These are phyloP conservation scores for Rattus rattus DNA, from an alignment of 2,113 vertebrate genomes.

Conservation along the genomic window DNA sequence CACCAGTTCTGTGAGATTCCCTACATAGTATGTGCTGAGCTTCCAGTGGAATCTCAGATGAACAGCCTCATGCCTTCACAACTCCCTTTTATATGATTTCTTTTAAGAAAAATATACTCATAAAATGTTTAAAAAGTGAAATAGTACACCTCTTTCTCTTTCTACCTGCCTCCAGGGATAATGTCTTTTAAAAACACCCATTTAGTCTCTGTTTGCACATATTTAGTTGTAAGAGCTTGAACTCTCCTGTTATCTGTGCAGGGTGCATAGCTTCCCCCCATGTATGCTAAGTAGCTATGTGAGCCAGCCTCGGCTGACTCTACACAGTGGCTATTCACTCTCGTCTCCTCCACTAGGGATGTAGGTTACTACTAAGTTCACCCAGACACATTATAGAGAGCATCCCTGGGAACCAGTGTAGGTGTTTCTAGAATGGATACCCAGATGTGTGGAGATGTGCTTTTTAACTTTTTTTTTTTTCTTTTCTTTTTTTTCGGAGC, in stretches of 20 bases:
- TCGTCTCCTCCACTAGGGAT: background rate
- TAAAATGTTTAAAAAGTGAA: background rate
- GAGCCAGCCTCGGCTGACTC: background rate
- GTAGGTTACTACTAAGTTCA: background rate
- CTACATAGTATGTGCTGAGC: accelerated
- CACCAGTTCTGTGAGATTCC: accelerated
- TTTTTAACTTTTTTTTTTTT: slow-evolving; percentile 31
- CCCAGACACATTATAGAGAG: background rate
- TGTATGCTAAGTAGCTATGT: background rate
- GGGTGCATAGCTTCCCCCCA: background rate
- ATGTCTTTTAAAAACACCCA: background rate
- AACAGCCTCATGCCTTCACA: background rate
- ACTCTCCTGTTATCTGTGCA: background rate
- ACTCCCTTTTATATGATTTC: background rate
- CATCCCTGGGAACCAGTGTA: background rate
- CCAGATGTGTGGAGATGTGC: slow-evolving; percentile 22
- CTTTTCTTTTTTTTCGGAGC: too few relatives aligned
- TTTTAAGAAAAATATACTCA: background rate
- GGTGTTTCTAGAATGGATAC: background rate
- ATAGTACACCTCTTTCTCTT: background rate
- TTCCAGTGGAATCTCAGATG: background rate
- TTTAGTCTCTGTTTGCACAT: background rate
- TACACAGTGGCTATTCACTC: background rate
- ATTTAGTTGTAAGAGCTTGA: background rate
- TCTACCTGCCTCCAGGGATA: background rate